A percentile compares a stretch with the other conserved stretches of the same genome.
Evolutionary conservation across 2,113 vertebrate species (phyloP).

Genomic region (Heterotis niloticus): DNA sequence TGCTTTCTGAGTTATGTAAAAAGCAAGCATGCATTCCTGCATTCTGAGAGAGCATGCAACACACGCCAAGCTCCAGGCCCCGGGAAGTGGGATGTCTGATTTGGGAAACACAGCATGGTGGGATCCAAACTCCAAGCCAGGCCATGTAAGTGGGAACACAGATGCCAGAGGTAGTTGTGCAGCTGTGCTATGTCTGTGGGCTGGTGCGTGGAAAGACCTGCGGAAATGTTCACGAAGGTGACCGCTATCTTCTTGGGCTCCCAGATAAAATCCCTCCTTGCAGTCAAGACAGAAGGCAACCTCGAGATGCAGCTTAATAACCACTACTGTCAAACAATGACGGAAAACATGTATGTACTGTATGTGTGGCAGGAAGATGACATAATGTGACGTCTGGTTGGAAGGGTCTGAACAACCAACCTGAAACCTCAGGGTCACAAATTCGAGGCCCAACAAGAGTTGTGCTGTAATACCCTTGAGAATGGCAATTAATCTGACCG

Average conservation of each 20-base stretch:
- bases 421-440: too few species aligned
- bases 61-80: conserved; percentile 53
- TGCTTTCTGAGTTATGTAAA: neutral
- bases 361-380: too few species aligned
- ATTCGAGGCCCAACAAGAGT: too few species aligned
- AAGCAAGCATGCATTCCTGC: conserved; percentile 50
- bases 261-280: neutral
- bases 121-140: neutral
- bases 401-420: too few species aligned
- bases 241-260: too few species aligned
- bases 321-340: too few species aligned
- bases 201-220: neutral
- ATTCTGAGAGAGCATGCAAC: conserved; percentile 61
- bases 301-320: too few species aligned
- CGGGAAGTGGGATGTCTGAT: conserved; percentile 6
- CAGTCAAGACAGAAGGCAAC: too few species aligned
- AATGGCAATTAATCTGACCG: too few species aligned
- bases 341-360: too few species aligned
- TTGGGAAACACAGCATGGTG: neutral
- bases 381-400: too few species aligned
- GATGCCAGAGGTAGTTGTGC: neutral
- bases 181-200: neutral
- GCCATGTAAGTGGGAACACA: neutral
- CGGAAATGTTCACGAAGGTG: neutral
- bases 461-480: too few species aligned